These are phyloP conservation scores for Pseudorasbora parva DNA, from an alignment of 2,113 vertebrate genomes.

Conservation along the genomic window DNA sequence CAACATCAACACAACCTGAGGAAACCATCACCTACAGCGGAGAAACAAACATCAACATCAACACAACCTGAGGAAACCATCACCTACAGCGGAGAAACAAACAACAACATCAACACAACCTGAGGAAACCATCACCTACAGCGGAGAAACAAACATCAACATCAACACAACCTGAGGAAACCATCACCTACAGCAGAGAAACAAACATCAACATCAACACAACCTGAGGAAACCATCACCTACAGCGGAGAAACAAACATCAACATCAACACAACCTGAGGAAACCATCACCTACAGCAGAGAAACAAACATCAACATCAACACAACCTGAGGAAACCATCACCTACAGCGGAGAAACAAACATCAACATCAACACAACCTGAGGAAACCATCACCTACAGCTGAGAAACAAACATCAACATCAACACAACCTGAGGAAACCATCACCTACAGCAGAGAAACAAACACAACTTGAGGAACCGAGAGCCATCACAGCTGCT, in stretches of 20 bases:
- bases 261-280: not conserved
- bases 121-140: conserved; percentile 42
- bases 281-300: conserved; percentile 41
- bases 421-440: not conserved
- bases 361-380: not conserved
- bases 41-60: not conserved
- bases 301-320: not conserved
- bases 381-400: conserved; percentile 42
- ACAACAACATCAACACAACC: not conserved
- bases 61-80: conserved; percentile 24
- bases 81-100: conserved; percentile 3
- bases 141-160: not conserved
- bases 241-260: not conserved
- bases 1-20: not conserved
- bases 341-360: conserved; percentile 3
- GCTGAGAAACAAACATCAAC: not conserved
- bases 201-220: not conserved
- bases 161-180: not conserved
- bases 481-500: not conserved
- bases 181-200: conserved; percentile 21
- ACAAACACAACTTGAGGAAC: not conserved
- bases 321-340: conserved; percentile 24
- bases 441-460: conserved; percentile 21
- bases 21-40: conserved; percentile 41
- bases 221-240: conserved; percentile 34